Evolutionary conservation across 1,140 invertebrate species (phyloP).

Genomic region (Drosophila subobscura): DNA sequence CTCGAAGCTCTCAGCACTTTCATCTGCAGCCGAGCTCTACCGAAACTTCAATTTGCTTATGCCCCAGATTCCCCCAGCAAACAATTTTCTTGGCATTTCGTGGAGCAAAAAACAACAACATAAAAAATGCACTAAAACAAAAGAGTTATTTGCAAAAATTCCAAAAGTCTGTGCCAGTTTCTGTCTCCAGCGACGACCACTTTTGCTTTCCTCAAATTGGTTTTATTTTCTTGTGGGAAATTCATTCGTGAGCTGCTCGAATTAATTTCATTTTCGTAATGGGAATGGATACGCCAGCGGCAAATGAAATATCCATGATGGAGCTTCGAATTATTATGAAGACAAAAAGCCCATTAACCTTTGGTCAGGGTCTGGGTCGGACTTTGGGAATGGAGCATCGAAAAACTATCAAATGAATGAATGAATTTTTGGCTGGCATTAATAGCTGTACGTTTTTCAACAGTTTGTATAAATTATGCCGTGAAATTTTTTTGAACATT

Average conservation of each 20-base stretch:
- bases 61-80: constrained; percentile 22
- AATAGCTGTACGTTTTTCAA: constrained; percentile 44
- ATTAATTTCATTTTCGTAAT: constrained; percentile 31
- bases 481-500: constrained; percentile 57
- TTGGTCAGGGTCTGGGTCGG: constrained; percentile 17
- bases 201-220: constrained; percentile 24
- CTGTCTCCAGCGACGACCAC: constrained; percentile 11
- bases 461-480: constrained; percentile 76
- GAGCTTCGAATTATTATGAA: constrained; percentile 31
- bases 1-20: constrained; percentile 17
- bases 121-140: constrained; percentile 18
- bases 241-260: constrained; percentile 16
- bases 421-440: background rate
- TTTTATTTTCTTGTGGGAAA: background rate
- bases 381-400: constrained; percentile 27
- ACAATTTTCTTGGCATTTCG: constrained; percentile 32
- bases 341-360: constrained; percentile 29
- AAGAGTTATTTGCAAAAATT: constrained; percentile 16
- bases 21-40: constrained; percentile 27
- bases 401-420: constrained; percentile 15
- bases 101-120: constrained; percentile 5
- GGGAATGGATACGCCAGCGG: constrained; percentile 13
- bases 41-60: constrained; percentile 32
- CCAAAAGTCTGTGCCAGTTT: constrained; percentile 27
- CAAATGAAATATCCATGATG: constrained; percentile 35